phyloP scores from a whole-genome alignment of 1,140 invertebrate species.

The Cryptotermes secundus region DNA sequence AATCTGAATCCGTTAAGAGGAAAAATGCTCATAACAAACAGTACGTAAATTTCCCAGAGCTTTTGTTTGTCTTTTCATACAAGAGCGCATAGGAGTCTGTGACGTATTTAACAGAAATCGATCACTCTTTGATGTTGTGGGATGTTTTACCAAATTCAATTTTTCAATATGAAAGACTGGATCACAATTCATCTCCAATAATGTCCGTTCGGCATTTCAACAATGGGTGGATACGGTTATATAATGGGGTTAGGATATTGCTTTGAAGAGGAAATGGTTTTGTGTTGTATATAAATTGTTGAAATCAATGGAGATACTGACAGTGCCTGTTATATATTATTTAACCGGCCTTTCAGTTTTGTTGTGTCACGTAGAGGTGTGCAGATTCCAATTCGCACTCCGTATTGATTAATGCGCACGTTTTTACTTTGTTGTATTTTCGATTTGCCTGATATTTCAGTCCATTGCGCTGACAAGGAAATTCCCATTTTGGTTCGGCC shows the following conservation, averaged over 20 bases:
- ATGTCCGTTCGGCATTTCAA: neutral
- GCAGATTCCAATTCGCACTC: neutral
- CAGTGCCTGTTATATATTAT: neutral
- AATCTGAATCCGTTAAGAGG: too few relatives aligned
- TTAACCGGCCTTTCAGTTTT: neutral
- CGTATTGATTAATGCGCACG: neutral
- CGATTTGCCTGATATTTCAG: neutral
- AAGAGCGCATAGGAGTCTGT: neutral
- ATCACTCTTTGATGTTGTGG: neutral
- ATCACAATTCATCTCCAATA: conserved; percentile 8
- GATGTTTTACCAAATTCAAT: neutral
- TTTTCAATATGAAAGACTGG: neutral
- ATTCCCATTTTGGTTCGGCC: too few relatives aligned
- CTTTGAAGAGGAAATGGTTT: conserved; percentile 9
- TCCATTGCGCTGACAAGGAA: neutral
- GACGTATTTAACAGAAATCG: neutral
- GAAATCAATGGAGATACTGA: neutral
- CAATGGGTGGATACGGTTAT: neutral
- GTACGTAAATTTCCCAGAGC: neutral
- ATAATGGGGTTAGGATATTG: conserved; percentile 13
- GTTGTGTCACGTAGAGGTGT: too few relatives aligned
- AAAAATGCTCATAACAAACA: too few relatives aligned
- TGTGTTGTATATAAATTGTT: neutral
- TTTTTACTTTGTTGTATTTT: too few relatives aligned
- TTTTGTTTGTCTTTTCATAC: conserved; percentile 1